Conservation (phyloP, 2,113 vertebrate genomes). For the Myxocyprinus asiaticus region DNA sequence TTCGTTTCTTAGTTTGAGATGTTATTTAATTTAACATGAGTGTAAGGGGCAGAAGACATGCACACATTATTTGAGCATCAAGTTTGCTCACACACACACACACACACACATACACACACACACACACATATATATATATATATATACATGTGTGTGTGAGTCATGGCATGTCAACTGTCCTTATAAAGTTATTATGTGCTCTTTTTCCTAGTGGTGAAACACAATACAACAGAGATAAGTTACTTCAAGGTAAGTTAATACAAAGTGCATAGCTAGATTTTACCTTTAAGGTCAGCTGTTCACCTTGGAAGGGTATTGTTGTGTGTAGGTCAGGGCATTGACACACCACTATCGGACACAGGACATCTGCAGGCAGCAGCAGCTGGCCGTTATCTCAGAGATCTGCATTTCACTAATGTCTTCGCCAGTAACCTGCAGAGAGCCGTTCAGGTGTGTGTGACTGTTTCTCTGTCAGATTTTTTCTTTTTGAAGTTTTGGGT, state of each 20-base stretch:
- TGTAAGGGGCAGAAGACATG: neutral
- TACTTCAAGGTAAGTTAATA: slow-evolving; percentile 84
- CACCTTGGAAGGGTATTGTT: neutral
- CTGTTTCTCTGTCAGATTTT: neutral
- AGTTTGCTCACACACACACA: no score
- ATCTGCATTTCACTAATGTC: slow-evolving; percentile 81
- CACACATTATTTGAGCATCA: no score
- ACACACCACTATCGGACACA: slow-evolving; percentile 83
- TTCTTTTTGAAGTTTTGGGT: neutral
- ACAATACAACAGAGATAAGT: slow-evolving; percentile 89
- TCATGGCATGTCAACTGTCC: neutral
- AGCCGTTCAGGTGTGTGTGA: slow-evolving; percentile 80
- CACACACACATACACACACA: no score
- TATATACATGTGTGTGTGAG: no score
- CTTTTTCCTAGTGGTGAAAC: slow-evolving; percentile 85
- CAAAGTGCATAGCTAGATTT: neutral
- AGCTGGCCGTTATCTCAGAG: slow-evolving; percentile 81
- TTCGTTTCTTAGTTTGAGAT: neutral
- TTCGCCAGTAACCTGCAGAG: slow-evolving; percentile 88
- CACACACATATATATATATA: no score
- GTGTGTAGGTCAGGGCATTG: slow-evolving; percentile 86
- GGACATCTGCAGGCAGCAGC: slow-evolving; percentile 85
- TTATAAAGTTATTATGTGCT: neutral
- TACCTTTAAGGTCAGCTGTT: neutral
- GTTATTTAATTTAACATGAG: neutral